Percentiles rank a stretch among this genome's conserved stretches.
These are phyloP conservation scores for Mormyrops boulengeri DNA, from an alignment of 2,797 vertebrate genomes.

Conservation along the genomic window DNA sequence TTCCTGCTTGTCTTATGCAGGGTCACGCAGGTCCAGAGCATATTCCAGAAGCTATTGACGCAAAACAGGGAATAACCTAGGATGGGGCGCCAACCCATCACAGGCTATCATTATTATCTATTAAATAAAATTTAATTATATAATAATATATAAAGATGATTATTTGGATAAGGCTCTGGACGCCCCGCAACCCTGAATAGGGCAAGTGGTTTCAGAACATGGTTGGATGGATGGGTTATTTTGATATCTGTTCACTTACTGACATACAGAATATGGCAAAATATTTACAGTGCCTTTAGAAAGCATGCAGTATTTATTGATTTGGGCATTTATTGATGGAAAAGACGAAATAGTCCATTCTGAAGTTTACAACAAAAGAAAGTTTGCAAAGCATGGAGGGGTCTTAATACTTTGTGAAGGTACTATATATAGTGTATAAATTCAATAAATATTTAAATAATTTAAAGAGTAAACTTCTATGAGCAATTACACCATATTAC, in stretches of 20 bases:
- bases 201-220: not conserved
- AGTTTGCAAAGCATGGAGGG: not conserved
- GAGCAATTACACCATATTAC: not conserved
- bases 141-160: not conserved
- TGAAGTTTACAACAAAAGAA: not conserved
- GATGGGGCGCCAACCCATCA: not conserved
- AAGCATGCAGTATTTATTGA: not conserved
- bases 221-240: not conserved
- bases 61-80: not conserved
- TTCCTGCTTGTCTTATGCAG: not conserved
- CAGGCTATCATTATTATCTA: not conserved
- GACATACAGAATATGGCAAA: not conserved
- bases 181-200: not conserved
- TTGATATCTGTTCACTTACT: not conserved
- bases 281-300: not conserved
- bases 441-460: not conserved
- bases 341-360: not conserved
- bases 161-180: not conserved
- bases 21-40: not conserved
- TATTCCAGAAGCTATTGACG: not conserved
- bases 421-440: not conserved
- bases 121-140: not conserved
- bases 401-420: not conserved
- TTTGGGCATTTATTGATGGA: not conserved
- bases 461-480: not conserved